Percentiles rank a stretch among this genome's conserved stretches.
phyloP scores from a whole-genome alignment of 2,113 vertebrate species.

The Dicentrarchus labrax region DNA sequence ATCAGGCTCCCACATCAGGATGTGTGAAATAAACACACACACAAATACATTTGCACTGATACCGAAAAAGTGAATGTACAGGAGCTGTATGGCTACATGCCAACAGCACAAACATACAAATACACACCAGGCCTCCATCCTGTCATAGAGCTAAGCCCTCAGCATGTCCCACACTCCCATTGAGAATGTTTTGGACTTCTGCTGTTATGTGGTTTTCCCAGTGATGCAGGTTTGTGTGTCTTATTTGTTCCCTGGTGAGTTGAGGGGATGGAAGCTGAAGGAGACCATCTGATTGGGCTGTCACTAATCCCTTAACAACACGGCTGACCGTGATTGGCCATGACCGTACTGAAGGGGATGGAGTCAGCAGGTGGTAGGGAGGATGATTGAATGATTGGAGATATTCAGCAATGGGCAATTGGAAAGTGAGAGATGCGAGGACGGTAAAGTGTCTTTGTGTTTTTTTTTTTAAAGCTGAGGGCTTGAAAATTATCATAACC shows the following conservation, averaged over 20 bases:
- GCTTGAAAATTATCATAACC: conserved; percentile 18
- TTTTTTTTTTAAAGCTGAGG: conserved; percentile 36
- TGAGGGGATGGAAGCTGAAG: conserved; percentile 67
- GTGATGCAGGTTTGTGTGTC: conserved; percentile 63
- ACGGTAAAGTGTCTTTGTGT: conserved; percentile 16
- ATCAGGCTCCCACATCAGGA: conserved; percentile 38
- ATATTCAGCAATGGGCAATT: conserved; percentile 43
- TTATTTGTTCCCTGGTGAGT: conserved; percentile 73
- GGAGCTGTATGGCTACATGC: conserved; percentile 11
- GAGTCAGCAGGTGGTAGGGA: conserved; percentile 66
- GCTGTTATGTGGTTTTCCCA: conserved; percentile 65
- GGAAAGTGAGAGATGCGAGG: conserved; percentile 38
- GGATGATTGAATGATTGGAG: conserved; percentile 69
- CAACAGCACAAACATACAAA: conserved; percentile 38
- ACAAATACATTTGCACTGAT: conserved; percentile 31
- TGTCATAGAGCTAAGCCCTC: conserved; percentile 69
- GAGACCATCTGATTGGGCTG: conserved; percentile 72
- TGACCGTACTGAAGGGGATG: conserved; percentile 58
- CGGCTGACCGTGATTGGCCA: conserved; percentile 70
- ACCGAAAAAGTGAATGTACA: conserved; percentile 27
- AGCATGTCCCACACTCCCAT: conserved; percentile 72
- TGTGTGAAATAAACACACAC: conserved; percentile 52
- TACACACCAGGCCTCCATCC: conserved; percentile 52
- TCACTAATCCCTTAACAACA: conserved; percentile 82
- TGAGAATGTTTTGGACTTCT: conserved; percentile 74